phyloP scores from a whole-genome alignment of 2,797 vertebrate species.

The Lagocephalus sceleratus region DNA sequence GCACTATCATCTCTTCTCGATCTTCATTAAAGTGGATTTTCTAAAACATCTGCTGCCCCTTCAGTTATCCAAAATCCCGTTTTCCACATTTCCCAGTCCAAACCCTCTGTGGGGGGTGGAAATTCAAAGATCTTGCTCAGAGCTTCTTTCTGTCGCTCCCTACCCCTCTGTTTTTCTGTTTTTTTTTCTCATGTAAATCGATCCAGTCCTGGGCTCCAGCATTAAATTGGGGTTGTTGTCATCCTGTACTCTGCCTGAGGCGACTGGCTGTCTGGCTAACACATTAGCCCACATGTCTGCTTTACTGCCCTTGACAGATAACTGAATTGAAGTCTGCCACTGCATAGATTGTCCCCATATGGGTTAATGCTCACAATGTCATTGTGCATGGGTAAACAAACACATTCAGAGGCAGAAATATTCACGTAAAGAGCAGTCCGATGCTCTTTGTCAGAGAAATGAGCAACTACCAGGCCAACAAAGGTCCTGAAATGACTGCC shows the following conservation, averaged over 20 bases:
- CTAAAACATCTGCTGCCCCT: slow-evolving; percentile 48
- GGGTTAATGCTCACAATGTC: slow-evolving; percentile 59
- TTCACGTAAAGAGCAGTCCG: slow-evolving; percentile 26
- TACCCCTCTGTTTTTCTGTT: slow-evolving; percentile 15
- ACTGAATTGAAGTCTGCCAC: slow-evolving; percentile 48
- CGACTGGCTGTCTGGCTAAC: slow-evolving; percentile 74
- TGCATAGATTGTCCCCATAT: slow-evolving; percentile 56
- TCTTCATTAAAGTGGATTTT: slow-evolving; percentile 66
- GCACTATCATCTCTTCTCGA: slow-evolving; percentile 53
- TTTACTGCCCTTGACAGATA: slow-evolving; percentile 34
- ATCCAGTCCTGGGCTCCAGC: slow-evolving; percentile 68
- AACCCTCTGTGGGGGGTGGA: slow-evolving; percentile 50
- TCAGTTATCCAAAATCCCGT: slow-evolving; percentile 59
- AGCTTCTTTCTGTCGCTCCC: slow-evolving; percentile 57
- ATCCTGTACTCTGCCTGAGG: slow-evolving; percentile 63
- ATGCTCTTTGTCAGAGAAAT: slow-evolving; percentile 31
- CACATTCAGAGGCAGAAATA: slow-evolving; percentile 18
- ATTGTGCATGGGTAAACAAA: slow-evolving; percentile 45
- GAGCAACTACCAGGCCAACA: slow-evolving; percentile 33
- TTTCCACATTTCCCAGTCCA: slow-evolving; percentile 55
- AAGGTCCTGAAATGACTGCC: slow-evolving; percentile 36
- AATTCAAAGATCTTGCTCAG: slow-evolving; percentile 56
- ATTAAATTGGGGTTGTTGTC: slow-evolving; percentile 59
- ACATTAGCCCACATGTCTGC: slow-evolving; percentile 61
- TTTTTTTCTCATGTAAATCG: slow-evolving; percentile 66